A percentile compares a stretch with the other conserved stretches of the same genome.
phyloP scores from a whole-genome alignment of 2,797 vertebrate species.

The Sebastes wilsoni region DNA sequence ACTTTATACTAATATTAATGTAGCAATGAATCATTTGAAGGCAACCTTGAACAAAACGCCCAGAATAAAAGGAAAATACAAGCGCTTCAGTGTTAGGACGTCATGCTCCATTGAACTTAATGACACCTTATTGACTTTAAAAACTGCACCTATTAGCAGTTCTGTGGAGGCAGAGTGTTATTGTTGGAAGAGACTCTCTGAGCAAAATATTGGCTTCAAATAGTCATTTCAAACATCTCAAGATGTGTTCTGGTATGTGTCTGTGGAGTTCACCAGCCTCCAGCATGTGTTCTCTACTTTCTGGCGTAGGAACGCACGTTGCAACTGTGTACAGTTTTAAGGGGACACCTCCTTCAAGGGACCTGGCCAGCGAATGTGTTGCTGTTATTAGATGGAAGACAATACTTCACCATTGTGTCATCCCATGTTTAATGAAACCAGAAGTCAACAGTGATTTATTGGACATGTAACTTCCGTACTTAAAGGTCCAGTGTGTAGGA shows the following conservation, averaged over 20 bases:
- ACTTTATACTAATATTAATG: slow-evolving; percentile 23
- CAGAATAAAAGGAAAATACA: slow-evolving; percentile 27
- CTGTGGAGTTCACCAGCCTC: neutral
- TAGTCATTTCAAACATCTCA: slow-evolving; percentile 9
- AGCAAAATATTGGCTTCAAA: slow-evolving; percentile 20
- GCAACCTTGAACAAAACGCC: slow-evolving; percentile 13
- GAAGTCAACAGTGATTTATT: no score
- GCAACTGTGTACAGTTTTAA: neutral
- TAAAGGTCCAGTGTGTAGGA: no score
- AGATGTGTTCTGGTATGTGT: neutral
- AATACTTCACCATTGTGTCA: neutral
- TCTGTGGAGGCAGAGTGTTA: slow-evolving; percentile 25
- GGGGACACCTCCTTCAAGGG: neutral
- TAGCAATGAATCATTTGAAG: slow-evolving; percentile 13
- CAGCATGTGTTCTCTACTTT: neutral
- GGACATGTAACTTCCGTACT: no score
- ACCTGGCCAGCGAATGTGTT: neutral
- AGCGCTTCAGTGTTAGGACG: neutral
- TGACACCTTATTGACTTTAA: slow-evolving; percentile 24
- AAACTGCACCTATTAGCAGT: slow-evolving; percentile 28
- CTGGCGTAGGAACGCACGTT: neutral
- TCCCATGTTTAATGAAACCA: neutral
- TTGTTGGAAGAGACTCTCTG: slow-evolving; percentile 23
- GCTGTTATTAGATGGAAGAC: neutral
- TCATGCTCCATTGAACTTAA: slow-evolving; percentile 35